A percentile compares a stretch with the other conserved stretches of the same genome.
Evolutionary conservation across 37 sponge, comb jelly and placozoan genomes (phyloP).

Genomic region (Ephydatia muelleri): DNA sequence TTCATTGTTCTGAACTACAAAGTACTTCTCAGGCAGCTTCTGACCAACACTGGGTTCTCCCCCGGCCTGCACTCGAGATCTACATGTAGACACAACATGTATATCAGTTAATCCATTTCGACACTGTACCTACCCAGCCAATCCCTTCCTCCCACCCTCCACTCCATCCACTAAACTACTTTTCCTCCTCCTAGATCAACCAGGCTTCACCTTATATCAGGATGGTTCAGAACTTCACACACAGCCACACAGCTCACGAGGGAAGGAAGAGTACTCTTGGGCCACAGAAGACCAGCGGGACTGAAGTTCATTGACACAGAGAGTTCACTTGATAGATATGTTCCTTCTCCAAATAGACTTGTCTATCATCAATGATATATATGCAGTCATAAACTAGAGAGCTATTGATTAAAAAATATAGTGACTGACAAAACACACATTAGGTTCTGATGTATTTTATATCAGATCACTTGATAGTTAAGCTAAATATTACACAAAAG

Average conservation of each 20-base stretch:
- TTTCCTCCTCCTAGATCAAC: too few species aligned
- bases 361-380: conserved; percentile 26
- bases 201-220: conserved; percentile 51
- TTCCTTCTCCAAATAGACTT: conserved; percentile 85
- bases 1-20: conserved; percentile 73
- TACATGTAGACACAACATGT: not conserved
- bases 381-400: not conserved
- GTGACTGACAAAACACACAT: too few species aligned
- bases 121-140: too few species aligned
- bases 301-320: conserved; percentile 83
- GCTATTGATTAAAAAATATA: too few species aligned
- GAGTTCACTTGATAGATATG: conserved; percentile 81
- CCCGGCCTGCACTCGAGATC: conserved; percentile 18
- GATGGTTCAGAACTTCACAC: conserved; percentile 81
- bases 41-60: conserved; percentile 52
- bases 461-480: too few species aligned
- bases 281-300: conserved; percentile 66
- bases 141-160: not conserved
- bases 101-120: too few species aligned
- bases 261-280: conserved; percentile 40
- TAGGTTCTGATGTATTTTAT: too few species aligned
- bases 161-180: not conserved
- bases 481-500: too few species aligned
- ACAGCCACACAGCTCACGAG: conserved; percentile 70
- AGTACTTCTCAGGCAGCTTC: conserved; percentile 77